Conservation (phyloP, 2,888 invertebrate genomes). For the Drosophila nr. fundita region DNA sequence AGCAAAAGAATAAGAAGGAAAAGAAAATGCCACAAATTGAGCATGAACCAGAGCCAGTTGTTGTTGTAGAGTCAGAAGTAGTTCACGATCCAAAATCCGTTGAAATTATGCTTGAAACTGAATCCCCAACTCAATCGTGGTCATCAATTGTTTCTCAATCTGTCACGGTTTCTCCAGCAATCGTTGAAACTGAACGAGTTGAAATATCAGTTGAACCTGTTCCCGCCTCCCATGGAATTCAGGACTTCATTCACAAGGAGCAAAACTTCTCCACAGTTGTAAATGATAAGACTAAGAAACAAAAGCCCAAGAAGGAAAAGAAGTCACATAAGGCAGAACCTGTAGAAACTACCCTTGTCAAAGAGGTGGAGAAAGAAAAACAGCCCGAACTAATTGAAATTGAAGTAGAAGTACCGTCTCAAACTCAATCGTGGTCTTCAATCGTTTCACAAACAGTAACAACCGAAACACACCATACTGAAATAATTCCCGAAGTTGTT, state of each 20-base stretch:
- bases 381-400: slow-evolving; percentile 6
- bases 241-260: slow-evolving; percentile 13
- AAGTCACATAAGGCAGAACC: slow-evolving; percentile 5
- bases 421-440: slow-evolving; percentile 57
- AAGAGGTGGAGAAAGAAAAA: slow-evolving; percentile 4
- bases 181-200: slow-evolving; percentile 4
- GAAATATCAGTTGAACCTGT: slow-evolving; percentile 1
- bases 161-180: slow-evolving; percentile 8
- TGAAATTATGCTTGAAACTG: not conserved
- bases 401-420: not conserved
- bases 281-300: slow-evolving; percentile 23
- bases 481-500: not conserved
- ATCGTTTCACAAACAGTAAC: slow-evolving; percentile 38
- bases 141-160: slow-evolving; percentile 60
- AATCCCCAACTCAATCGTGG: slow-evolving; percentile 44
- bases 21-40: slow-evolving; percentile 26
- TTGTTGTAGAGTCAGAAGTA: slow-evolving; percentile 2
- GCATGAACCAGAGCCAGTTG: slow-evolving; percentile 2
- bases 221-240: not conserved
- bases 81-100: not conserved
- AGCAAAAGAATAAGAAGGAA: slow-evolving; percentile 42
- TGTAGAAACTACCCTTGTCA: slow-evolving; percentile 2
- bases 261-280: slow-evolving; percentile 6
- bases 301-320: slow-evolving; percentile 44
- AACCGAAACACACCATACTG: slow-evolving; percentile 1